Percentiles rank a stretch among this genome's conserved stretches.
These are phyloP conservation scores for Corvus moneduloides DNA, from an alignment of 2,113 vertebrate genomes.

Conservation along the genomic window DNA sequence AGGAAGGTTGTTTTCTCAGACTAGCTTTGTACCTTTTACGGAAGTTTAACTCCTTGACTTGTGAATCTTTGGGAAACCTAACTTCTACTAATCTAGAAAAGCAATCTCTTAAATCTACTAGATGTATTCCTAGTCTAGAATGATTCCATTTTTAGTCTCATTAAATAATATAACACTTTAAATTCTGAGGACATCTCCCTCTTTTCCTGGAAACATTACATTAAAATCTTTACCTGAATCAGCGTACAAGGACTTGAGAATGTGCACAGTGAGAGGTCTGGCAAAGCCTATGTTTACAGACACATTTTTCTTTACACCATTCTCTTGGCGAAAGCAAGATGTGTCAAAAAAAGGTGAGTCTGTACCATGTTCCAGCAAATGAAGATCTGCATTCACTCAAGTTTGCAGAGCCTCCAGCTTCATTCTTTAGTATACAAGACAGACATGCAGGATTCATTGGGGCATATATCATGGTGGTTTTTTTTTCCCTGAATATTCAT, in stretches of 20 bases:
- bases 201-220: neutral
- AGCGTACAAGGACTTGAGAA: neutral
- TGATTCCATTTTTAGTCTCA: neutral
- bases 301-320: neutral
- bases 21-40: neutral
- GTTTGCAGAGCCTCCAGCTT: neutral
- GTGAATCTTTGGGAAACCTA: neutral
- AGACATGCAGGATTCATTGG: neutral
- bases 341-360: neutral
- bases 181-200: neutral
- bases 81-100: neutral
- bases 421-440: neutral
- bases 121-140: neutral
- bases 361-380: neutral
- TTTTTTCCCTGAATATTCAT: neutral
- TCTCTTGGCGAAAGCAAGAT: neutral
- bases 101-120: neutral
- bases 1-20: neutral
- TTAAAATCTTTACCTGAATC: neutral
- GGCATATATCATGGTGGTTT: neutral
- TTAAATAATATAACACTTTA: neutral
- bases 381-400: neutral
- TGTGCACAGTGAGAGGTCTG: neutral
- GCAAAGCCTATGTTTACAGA: neutral
- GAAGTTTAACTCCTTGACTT: neutral